Evolutionary conservation across 2,888 invertebrate genomes (phyloP), one percentile per base, ranked within the genome.

Genomic region (Abscondita cerata): DNA sequence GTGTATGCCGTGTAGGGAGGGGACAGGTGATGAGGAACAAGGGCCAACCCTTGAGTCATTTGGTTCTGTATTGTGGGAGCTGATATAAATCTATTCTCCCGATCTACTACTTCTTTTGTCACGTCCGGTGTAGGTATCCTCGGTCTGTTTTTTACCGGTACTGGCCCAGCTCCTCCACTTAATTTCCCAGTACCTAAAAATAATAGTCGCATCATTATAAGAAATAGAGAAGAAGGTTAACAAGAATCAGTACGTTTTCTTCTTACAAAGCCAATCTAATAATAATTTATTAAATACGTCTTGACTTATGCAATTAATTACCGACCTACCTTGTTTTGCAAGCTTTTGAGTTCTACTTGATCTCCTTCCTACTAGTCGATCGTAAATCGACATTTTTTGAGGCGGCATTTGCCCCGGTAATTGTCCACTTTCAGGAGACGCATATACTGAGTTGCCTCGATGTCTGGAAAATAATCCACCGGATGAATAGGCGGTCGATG

Each of bases 61-160:
- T 70, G 69, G 25, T 70, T 68, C 25, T 70, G 80, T 60, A 79
- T 78, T 5, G 80, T 80, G 11, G 75, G 55, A 74, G 79, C 56
- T 74, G 81, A 64, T 73, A 75, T 63, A 41, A 90, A 80, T 56
- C 88, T 84, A 74, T 87, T 86, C 73, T 91, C 91, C 56, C 89
- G 85, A 71, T 91, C 90, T 61, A 87, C 83, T 16, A 88, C 86
- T 78, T 93, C 93, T 79, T 92, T 93, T 31, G 91, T 89, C 5
- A 92, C 92, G 77, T 94, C 94, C 0, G 94, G 94, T 5, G 94
- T 94, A 36, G 94, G 94, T 70, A 95, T 93, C 53, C 94, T 85
- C n/a, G 94, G 94, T 56, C 94, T 85, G 74, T 90, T 90, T 75
- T 90, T 90, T 64, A 90, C 81, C n/a, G 86, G 86, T 65, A 87